Evolutionary conservation across 1,140 invertebrate genomes (phyloP).

Genomic region (Anoplophora glabripennis): DNA sequence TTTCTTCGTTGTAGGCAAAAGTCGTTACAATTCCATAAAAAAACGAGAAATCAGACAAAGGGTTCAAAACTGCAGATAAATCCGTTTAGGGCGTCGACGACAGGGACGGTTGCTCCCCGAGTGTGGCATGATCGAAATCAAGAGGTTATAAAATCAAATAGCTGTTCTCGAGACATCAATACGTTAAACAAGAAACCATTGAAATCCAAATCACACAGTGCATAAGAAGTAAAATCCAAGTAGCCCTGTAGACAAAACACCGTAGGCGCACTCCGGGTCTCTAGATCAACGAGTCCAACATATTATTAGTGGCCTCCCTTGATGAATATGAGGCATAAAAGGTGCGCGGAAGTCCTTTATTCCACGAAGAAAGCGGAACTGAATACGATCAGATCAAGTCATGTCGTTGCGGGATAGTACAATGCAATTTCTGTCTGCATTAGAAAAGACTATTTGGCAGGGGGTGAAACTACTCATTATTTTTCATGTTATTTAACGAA

Average conservation of each 20-base stretch:
- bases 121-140: slow-evolving; percentile 16
- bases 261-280: slow-evolving; percentile 31
- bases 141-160: slow-evolving; percentile 27
- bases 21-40: too few relatives aligned
- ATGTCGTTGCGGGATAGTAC: slow-evolving; percentile 32
- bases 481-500: slow-evolving; percentile 11
- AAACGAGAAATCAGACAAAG: too few relatives aligned
- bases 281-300: slow-evolving; percentile 29
- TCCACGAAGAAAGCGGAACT: slow-evolving; percentile 32
- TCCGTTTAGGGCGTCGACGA: too few relatives aligned
- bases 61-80: too few relatives aligned
- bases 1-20: too few relatives aligned
- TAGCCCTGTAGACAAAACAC: slow-evolving; percentile 20
- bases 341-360: slow-evolving; percentile 39
- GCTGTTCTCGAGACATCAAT: slow-evolving; percentile 31
- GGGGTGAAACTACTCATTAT: slow-evolving; percentile 26
- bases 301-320: slow-evolving; percentile 36
- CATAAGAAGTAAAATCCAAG: not conserved
- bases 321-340: slow-evolving; percentile 33
- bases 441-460: slow-evolving; percentile 18
- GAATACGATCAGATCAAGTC: slow-evolving; percentile 39
- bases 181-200: slow-evolving; percentile 31
- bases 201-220: slow-evolving; percentile 4
- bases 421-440: slow-evolving; percentile 16
- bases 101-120: slow-evolving; percentile 17